phyloP scores from a whole-genome alignment of 1,140 invertebrate genomes.

The Eupeodes corollae region DNA sequence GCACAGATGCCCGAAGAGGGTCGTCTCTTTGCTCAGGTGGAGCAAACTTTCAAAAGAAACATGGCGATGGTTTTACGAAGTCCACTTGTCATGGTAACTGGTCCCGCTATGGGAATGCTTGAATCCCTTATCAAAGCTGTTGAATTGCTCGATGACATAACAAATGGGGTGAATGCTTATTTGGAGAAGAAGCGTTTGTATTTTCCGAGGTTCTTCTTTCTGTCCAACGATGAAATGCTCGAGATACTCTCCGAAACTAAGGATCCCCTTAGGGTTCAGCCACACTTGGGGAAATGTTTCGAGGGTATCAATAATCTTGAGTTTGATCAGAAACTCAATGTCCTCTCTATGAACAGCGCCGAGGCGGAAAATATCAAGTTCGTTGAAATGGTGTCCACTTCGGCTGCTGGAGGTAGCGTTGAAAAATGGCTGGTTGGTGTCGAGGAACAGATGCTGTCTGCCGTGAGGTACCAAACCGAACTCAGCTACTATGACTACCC shows the following conservation, averaged over 20 bases:
- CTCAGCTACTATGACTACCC: conserved; percentile 61
- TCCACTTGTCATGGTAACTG: conserved; percentile 61
- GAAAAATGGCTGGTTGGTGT: conserved; percentile 87
- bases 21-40: conserved; percentile 60
- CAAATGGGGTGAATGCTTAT: conserved; percentile 80
- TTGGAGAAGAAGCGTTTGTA: conserved; percentile 83
- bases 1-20: conserved; percentile 89
- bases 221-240: conserved; percentile 91
- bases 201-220: conserved; percentile 88
- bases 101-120: conserved; percentile 57
- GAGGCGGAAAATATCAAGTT: conserved; percentile 72
- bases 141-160: conserved; percentile 65
- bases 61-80: conserved; percentile 62
- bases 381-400: conserved; percentile 58
- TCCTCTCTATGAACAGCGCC: conserved; percentile 73
- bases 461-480: conserved; percentile 59
- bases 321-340: conserved; percentile 68
- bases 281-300: conserved; percentile 87
- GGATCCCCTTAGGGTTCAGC: conserved; percentile 76
- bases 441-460: conserved; percentile 70
- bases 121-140: conserved; percentile 64
- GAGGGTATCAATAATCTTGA: conserved; percentile 60
- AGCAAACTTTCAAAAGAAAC: conserved; percentile 64
- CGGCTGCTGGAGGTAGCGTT: conserved; percentile 72
- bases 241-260: conserved; percentile 90